Evolutionary conservation across 92 coral and sea anemone genomes (phyloP).

Genomic region (Parazoanthus swiftii): DNA sequence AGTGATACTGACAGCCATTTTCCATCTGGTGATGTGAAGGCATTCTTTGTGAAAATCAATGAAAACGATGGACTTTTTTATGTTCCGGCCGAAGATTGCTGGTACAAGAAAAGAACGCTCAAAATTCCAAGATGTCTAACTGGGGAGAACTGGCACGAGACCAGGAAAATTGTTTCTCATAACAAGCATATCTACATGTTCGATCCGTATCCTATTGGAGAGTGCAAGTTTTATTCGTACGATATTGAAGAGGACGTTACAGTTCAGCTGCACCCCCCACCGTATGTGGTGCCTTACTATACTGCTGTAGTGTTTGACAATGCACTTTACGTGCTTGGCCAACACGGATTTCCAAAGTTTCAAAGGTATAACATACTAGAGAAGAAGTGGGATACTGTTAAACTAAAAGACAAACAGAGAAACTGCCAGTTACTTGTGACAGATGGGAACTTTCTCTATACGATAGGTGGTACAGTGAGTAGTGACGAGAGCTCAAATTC

Average conservation of each 20-base stretch:
- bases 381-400: constrained; percentile 30
- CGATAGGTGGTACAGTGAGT: constrained; percentile 21
- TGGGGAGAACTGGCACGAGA: constrained; percentile 35
- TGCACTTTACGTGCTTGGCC: constrained; percentile 15
- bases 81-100: constrained; percentile 18
- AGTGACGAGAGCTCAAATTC: constrained; percentile 23
- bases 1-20: background rate
- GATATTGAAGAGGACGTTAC: constrained; percentile 12
- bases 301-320: constrained; percentile 16
- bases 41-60: constrained; percentile 31
- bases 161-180: constrained; percentile 24
- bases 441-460: constrained; percentile 27
- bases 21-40: constrained; percentile 8
- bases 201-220: constrained; percentile 38
- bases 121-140: constrained; percentile 34
- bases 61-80: constrained; percentile 32
- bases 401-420: constrained; percentile 7
- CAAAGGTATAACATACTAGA: constrained; percentile 24
- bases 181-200: constrained; percentile 12
- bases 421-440: constrained; percentile 30
- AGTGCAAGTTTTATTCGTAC: constrained; percentile 26
- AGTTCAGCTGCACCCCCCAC: constrained; percentile 8
- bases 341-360: constrained; percentile 22
- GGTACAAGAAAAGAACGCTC: constrained; percentile 10
- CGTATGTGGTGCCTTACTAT: constrained; percentile 21